Evolutionary conservation across 2,113 vertebrate species (phyloP).

Genomic region (Lagopus muta): DNA sequence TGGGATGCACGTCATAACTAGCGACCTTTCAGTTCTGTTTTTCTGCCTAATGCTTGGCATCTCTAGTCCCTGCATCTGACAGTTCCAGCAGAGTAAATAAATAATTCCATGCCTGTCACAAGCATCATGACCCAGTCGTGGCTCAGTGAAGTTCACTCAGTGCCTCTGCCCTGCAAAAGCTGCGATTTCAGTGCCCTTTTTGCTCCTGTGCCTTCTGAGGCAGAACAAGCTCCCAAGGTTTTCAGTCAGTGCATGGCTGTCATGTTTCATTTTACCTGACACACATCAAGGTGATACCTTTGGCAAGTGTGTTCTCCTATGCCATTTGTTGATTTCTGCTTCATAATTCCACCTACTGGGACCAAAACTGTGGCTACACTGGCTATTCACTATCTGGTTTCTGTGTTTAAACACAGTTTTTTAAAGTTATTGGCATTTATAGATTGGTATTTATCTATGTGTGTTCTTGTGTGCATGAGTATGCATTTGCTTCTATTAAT

Average conservation of each 20-base stretch:
- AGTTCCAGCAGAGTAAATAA: slow-evolving; percentile 10
- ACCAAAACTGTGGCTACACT: neutral
- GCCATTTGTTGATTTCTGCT: slow-evolving; percentile 43
- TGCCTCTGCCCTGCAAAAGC: neutral
- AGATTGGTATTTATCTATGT: neutral
- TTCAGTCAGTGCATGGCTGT: slow-evolving; percentile 56
- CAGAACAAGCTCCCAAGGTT: slow-evolving; percentile 28
- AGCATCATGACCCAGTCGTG: neutral
- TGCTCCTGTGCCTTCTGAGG: slow-evolving; percentile 17
- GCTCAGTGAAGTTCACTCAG: neutral
- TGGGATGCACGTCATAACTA: neutral
- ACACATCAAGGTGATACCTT: slow-evolving; percentile 17
- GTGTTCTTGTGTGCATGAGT: neutral
- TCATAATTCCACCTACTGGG: slow-evolving; percentile 25
- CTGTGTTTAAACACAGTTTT: neutral
- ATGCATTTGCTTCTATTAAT: neutral
- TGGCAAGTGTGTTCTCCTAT: slow-evolving; percentile 6
- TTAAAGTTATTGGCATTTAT: neutral
- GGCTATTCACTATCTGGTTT: neutral
- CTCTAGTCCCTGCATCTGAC: slow-evolving; percentile 6
- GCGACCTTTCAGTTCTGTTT: neutral
- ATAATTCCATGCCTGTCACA: neutral
- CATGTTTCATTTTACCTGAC: slow-evolving; percentile 40
- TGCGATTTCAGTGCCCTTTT: neutral
- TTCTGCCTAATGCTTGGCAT: neutral